Conservation (phyloP, 2,888 invertebrate species). For the Standfussiana lucernea region DNA sequence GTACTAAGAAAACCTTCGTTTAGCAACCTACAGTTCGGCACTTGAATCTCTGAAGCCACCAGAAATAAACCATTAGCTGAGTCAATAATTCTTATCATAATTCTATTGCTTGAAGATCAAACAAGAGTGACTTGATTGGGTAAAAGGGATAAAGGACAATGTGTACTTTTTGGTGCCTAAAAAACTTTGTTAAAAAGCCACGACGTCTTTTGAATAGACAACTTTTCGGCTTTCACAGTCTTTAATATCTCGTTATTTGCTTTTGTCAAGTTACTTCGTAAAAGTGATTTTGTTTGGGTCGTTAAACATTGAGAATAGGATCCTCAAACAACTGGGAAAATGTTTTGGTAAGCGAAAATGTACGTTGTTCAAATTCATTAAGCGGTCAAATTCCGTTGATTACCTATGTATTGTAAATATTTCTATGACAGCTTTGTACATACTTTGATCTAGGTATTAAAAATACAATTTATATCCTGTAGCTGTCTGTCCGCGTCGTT, state of each 20-base stretch:
- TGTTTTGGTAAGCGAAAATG: slow-evolving; percentile 12
- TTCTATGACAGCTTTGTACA: slow-evolving; percentile 59
- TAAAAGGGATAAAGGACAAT: slow-evolving; percentile 31
- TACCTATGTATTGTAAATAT: slow-evolving; percentile 59
- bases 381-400: slow-evolving; percentile 9
- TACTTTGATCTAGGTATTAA: slow-evolving; percentile 45
- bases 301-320: slow-evolving; percentile 55
- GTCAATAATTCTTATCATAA: slow-evolving; percentile 55
- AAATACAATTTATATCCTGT: slow-evolving; percentile 39
- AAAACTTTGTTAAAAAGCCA: slow-evolving; percentile 48
- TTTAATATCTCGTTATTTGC: slow-evolving; percentile 63
- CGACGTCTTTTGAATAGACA: slow-evolving; percentile 43
- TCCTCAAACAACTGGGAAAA: slow-evolving; percentile 35
- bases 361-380: slow-evolving; percentile 33
- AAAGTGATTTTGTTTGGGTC: slow-evolving; percentile 60
- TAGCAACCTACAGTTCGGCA: slow-evolving; percentile 75
- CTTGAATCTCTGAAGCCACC: slow-evolving; percentile 73
- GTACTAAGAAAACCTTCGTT: slow-evolving; percentile 74
- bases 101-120: slow-evolving; percentile 35
- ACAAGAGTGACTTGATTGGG: slow-evolving; percentile 40
- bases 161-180: slow-evolving; percentile 50
- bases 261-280: slow-evolving; percentile 56
- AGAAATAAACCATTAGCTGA: slow-evolving; percentile 33
- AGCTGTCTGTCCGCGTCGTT: slow-evolving; percentile 30
- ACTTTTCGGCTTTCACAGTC: slow-evolving; percentile 50